Conservation (phyloP, 2,797 vertebrate genomes). For the Siniperca scherzeri region DNA sequence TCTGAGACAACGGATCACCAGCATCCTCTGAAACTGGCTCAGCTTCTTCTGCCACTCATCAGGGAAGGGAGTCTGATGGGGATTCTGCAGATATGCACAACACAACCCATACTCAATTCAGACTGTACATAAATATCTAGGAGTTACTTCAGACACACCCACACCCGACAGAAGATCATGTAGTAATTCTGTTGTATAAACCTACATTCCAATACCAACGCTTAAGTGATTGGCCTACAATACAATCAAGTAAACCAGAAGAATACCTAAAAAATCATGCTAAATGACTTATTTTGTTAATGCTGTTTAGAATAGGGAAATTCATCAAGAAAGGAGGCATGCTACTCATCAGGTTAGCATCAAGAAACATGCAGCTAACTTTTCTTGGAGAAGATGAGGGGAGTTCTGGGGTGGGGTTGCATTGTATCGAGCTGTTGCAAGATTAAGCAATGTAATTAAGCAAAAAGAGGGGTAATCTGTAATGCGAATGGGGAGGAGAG, state of each 20-base stretch:
- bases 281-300: constrained; percentile 29
- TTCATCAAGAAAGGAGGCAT: constrained; percentile 24
- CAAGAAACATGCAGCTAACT: constrained; percentile 24
- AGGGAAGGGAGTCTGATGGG: constrained; percentile 88
- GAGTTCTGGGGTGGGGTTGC: background rate
- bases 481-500: constrained; percentile 27
- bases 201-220: background rate
- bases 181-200: background rate
- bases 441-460: constrained; percentile 71
- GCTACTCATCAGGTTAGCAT: constrained; percentile 39
- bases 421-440: constrained; percentile 58
- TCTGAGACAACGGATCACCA: constrained; percentile 89
- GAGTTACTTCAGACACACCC: background rate
- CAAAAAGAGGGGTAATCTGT: constrained; percentile 58
- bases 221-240: background rate
- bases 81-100: constrained; percentile 79
- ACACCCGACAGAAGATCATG: background rate
- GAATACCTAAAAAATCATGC: background rate
- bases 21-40: constrained; percentile 89
- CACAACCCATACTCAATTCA: constrained; percentile 18
- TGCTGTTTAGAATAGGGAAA: constrained; percentile 13
- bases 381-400: background rate
- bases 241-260: background rate
- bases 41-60: constrained; percentile 85
- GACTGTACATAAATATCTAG: background rate